Conservation (phyloP, 2,797 vertebrate species). For the Pseudomugil tenellus region DNA sequence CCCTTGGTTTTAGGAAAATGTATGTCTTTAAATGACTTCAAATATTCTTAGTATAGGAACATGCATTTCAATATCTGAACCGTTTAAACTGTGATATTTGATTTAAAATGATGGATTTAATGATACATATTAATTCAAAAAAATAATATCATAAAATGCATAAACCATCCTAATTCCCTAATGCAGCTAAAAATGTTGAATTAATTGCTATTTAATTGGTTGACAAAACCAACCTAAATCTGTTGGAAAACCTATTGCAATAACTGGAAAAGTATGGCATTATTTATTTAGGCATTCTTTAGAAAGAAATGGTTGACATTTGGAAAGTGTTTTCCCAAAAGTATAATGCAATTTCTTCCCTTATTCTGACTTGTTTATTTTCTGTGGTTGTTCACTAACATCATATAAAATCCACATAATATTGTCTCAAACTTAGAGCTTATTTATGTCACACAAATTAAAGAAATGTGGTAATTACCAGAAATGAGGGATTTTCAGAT, state of each 20-base stretch:
- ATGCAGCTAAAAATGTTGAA: neutral
- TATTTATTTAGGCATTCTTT: neutral
- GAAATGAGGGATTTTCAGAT: neutral
- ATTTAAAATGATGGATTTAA: too few relatives aligned
- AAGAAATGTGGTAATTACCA: neutral
- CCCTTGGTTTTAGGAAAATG: neutral
- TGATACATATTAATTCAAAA: too few relatives aligned
- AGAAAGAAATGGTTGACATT: neutral
- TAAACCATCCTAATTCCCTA: neutral
- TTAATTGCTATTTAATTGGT: neutral
- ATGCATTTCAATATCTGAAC: too few relatives aligned
- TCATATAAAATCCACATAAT: neutral
- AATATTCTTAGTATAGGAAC: too few relatives aligned
- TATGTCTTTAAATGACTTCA: neutral
- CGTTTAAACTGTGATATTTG: too few relatives aligned
- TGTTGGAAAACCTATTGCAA: neutral
- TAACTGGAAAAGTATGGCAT: neutral
- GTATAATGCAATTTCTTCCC: neutral
- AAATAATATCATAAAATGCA: neutral
- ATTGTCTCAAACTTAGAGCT: neutral
- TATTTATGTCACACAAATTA: conserved; percentile 4
- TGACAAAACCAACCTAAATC: neutral
- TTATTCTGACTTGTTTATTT: neutral
- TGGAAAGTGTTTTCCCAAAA: neutral
- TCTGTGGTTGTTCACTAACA: conserved; percentile 1